A percentile compares a stretch with the other conserved stretches of the same genome.
Evolutionary conservation across 37 sponge, comb jelly and placozoan species (phyloP).

Genomic region (Petrosia ficiformis): DNA sequence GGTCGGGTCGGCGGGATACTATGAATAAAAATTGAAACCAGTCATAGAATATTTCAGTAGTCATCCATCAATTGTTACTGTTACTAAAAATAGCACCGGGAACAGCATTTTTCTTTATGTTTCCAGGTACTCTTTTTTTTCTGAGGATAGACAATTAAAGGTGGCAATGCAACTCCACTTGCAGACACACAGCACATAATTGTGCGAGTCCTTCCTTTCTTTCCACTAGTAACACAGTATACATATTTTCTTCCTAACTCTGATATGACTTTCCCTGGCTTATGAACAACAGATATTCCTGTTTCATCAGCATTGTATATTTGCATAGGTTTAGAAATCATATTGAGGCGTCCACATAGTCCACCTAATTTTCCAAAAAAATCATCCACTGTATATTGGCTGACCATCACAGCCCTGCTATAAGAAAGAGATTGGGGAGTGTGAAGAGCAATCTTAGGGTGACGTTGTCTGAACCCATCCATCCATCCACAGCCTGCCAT

Average conservation of each 20-base stretch:
- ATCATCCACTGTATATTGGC: conserved; percentile 26
- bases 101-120: conserved; percentile 31
- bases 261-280: conserved; percentile 42
- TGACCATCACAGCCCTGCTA: conserved; percentile 26
- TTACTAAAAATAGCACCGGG: conserved; percentile 37
- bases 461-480: conserved; percentile 30
- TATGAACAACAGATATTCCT: conserved; percentile 31
- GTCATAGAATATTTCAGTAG: conserved; percentile 29
- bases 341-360: conserved; percentile 43
- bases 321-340: conserved; percentile 62
- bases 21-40: conserved; percentile 58
- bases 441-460: conserved; percentile 19
- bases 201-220: conserved; percentile 58
- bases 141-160: conserved; percentile 52
- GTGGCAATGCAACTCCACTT: conserved; percentile 42
- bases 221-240: conserved; percentile 34
- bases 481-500: conserved; percentile 53
- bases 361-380: conserved; percentile 54
- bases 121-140: conserved; percentile 41
- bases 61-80: conserved; percentile 65
- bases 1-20: too few species aligned
- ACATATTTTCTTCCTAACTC: conserved; percentile 38
- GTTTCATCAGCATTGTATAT: conserved; percentile 52
- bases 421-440: conserved; percentile 54
- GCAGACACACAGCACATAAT: conserved; percentile 59